phyloP scores from a whole-genome alignment of 23 tunicate species.

The Halocynthia aurantium region DNA sequence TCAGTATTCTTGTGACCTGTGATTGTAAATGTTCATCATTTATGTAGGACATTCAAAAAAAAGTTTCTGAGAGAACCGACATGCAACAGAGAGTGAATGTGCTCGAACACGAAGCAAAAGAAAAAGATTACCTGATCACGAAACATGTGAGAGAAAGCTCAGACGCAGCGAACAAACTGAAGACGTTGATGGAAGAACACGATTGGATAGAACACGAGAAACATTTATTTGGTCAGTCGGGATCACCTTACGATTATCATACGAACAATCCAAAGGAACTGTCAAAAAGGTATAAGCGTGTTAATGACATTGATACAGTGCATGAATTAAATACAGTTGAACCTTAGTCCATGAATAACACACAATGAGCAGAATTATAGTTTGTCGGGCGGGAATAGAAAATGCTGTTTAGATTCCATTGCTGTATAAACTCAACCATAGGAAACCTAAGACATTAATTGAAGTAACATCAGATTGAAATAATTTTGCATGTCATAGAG shows the following conservation, averaged over 20 bases:
- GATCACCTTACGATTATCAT: constrained; percentile 74
- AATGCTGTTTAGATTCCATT: too few species aligned
- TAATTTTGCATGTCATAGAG: not conserved
- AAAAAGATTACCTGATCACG: constrained; percentile 44
- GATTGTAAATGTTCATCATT: not conserved
- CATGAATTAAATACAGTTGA: too few species aligned
- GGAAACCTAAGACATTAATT: too few species aligned
- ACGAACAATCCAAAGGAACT: constrained; percentile 76
- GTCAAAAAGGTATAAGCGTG: constrained; percentile 19
- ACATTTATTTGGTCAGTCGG: constrained; percentile 46
- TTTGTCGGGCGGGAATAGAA: too few species aligned
- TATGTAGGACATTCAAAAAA: constrained; percentile 19
- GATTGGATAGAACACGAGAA: constrained; percentile 84
- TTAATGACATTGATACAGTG: too few species aligned
- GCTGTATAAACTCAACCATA: too few species aligned
- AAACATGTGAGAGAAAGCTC: constrained; percentile 52
- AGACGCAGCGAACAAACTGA: constrained; percentile 57
- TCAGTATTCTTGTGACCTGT: not conserved
- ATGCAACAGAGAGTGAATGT: constrained; percentile 16
- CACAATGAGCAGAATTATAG: too few species aligned
- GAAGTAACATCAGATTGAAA: too few species aligned
- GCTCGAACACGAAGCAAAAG: constrained; percentile 14
- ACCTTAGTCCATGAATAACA: too few species aligned
- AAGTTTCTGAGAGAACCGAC: constrained; percentile 13
- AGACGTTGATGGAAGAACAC: constrained; percentile 44